Conservation (phyloP, 1,140 invertebrate species). For the Kradibia gibbosae region DNA sequence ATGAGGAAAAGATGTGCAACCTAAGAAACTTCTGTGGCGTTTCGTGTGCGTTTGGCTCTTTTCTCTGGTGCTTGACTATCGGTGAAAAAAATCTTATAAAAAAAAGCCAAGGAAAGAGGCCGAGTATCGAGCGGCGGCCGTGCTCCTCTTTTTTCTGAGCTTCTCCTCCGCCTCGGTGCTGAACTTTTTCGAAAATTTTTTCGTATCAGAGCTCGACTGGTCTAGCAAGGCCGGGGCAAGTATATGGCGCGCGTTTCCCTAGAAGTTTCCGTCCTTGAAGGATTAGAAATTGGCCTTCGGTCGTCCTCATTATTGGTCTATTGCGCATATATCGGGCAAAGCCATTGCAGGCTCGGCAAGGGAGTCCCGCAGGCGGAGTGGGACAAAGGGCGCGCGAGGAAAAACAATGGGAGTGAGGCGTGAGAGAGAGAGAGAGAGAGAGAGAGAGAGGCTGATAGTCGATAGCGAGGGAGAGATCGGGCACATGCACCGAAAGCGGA, state of each 20-base stretch:
- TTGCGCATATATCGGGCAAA: constrained; percentile 32
- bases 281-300: constrained; percentile 69
- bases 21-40: neutral
- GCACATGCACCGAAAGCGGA: constrained; percentile 12
- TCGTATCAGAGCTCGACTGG: neutral
- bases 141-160: constrained; percentile 22
- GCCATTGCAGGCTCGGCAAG: constrained; percentile 12
- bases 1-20: neutral
- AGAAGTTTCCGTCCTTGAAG: constrained; percentile 58
- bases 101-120: constrained; percentile 14
- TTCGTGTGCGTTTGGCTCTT: neutral
- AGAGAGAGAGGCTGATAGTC: neutral
- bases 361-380: constrained; percentile 29
- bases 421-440: neutral
- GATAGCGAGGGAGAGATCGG: neutral
- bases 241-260: constrained; percentile 57
- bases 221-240: constrained; percentile 31
- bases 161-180: neutral
- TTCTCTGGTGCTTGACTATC: neutral
- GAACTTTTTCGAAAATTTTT: constrained; percentile 45
- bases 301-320: constrained; percentile 21
- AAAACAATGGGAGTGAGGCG: neutral
- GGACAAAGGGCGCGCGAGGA: constrained; percentile 20
- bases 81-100: neutral
- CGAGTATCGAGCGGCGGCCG: neutral